Base-by-base conservation (phyloP, 2,797 vertebrate species). In the Galagoides demidoff region DNA sequence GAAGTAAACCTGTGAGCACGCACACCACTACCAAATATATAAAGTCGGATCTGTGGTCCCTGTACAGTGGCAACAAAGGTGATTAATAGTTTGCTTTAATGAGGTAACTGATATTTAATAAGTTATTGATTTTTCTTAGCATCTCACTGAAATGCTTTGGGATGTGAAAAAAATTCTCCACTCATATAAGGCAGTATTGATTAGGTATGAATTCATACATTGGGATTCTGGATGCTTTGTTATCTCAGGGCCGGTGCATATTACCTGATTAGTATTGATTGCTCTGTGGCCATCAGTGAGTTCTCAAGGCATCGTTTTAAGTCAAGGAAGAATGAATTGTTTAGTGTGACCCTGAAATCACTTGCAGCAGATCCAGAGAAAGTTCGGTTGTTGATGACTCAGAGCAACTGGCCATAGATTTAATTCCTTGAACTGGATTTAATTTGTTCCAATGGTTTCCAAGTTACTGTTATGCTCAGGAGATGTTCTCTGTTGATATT, bases 21-120 rank as follows among this genome's bases (percentile, higher is more conserved):
- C 31, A 66, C 11, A 52, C 55, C 79, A 34, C 49, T 43, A 2
- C 34, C 29, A 49, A 93, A 90, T 57, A 49, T 27, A 45, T 61
- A 87, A 71, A 95, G 92, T 82, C 52, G 89, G 55, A 86, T 63
- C 92, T 89, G 85, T 70, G 78, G 73, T 20, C 71, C 78, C 61
- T 59, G 29, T 71, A 90, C 79, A 93, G 89, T 63, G 92, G 66
- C 43, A 85, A 71, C 95, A 94, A 96, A 95, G 52, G 66, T 97
- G 96, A 97, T 97, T 95, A 94, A 97, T 96, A 71, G 76, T 97
- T 96, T 95, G 86, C 85, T 83, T 91, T 98, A 97, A 98, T 97
- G 93, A 97, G 96, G 91, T 82, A 96, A 90, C 89, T 95, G 94
- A 96, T 93, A 97, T 97, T 95, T 97, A 97, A 94, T 93, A 98